Evolutionary conservation across 2,113 vertebrate species (phyloP).

Genomic region (Anseranas semipalmata): DNA sequence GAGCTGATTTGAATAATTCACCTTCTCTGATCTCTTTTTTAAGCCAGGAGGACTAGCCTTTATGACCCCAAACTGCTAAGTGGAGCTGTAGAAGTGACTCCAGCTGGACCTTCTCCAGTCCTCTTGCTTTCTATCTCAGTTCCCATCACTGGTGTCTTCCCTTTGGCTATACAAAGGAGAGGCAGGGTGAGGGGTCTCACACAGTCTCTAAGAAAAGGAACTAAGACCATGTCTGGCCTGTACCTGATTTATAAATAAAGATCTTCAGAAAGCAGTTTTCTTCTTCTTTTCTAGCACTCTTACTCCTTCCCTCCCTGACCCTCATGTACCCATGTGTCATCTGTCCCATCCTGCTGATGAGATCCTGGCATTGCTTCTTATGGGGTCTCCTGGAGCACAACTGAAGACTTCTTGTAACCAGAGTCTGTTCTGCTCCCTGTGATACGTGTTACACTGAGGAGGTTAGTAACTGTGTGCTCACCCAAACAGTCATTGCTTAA

Average conservation of each 20-base stretch:
- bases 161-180: neutral
- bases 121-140: neutral
- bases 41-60: neutral
- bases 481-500: neutral
- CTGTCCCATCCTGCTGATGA: neutral
- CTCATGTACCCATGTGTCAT: neutral
- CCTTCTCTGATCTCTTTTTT: neutral
- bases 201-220: neutral
- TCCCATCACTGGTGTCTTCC: neutral
- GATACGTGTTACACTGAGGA: neutral
- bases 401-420: neutral
- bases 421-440: neutral
- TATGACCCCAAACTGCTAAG: neutral
- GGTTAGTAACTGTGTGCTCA: neutral
- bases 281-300: neutral
- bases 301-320: neutral
- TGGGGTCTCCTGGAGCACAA: neutral
- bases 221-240: neutral
- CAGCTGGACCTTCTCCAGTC: neutral
- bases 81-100: neutral
- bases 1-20: constrained; percentile 7
- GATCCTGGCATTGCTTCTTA: neutral
- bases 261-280: neutral
- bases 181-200: neutral
- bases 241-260: neutral